phyloP scores from a whole-genome alignment of 2,888 invertebrate species.

The Seladonia tumulorum region DNA sequence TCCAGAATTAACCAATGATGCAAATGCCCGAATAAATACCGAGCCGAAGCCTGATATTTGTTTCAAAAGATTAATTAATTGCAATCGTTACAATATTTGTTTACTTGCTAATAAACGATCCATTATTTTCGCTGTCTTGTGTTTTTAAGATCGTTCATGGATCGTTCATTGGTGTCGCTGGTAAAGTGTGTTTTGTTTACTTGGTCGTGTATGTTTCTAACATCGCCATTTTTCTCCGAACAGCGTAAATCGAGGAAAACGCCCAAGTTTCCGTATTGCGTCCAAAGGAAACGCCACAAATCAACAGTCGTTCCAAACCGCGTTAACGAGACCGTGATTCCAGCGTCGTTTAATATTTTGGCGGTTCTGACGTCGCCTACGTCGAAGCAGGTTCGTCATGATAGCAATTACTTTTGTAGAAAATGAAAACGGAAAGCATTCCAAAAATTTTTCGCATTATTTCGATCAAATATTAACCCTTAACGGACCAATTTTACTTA shows the following conservation, averaged over 20 bases:
- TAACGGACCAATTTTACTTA: no score
- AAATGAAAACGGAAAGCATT: neutral
- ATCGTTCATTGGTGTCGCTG: neutral
- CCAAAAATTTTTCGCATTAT: neutral
- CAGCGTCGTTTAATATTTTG: conserved; percentile 65
- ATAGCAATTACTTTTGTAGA: neutral
- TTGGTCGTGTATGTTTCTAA: conserved; percentile 43
- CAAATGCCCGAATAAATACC: conserved; percentile 70
- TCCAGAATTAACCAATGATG: conserved; percentile 76
- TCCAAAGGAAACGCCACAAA: conserved; percentile 56
- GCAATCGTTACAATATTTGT: neutral
- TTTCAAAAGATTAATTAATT: neutral
- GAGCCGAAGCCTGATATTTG: conserved; percentile 57
- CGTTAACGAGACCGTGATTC: conserved; percentile 64
- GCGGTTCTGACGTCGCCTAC: conserved; percentile 64
- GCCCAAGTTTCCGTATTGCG: conserved; percentile 65
- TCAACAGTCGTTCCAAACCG: conserved; percentile 52
- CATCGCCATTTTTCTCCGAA: conserved; percentile 8
- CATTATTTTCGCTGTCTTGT: neutral
- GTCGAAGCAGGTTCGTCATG: neutral
- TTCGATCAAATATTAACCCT: neutral
- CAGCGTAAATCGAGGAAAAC: conserved; percentile 75
- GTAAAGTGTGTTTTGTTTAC: conserved; percentile 32
- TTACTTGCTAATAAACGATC: neutral
- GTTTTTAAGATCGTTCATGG: neutral